A percentile compares a stretch with the other conserved stretches of the same genome.
Conservation (phyloP, 2,888 invertebrate species). For the Lymantria dispar region DNA sequence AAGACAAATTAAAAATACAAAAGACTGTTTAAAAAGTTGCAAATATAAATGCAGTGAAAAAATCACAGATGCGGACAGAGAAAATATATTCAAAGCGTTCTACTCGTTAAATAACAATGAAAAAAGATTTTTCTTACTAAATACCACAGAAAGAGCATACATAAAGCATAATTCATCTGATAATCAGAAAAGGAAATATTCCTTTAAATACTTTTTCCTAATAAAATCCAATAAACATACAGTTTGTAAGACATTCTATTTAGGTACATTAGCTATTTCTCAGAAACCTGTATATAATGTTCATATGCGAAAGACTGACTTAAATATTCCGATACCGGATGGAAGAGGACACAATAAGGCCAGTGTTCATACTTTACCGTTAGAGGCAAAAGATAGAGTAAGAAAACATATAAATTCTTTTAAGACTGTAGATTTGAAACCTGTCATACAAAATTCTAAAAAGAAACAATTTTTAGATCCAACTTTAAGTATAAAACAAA, state of each 20-base stretch:
- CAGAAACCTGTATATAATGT: slow-evolving; percentile 76
- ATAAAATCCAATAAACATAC: slow-evolving; percentile 57
- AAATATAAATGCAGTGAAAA: slow-evolving; percentile 68
- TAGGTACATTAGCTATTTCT: slow-evolving; percentile 72
- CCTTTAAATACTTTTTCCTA: slow-evolving; percentile 70
- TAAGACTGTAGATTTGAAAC: slow-evolving; percentile 57
- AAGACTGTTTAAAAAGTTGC: slow-evolving; percentile 68
- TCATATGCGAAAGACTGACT: slow-evolving; percentile 66
- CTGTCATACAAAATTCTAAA: slow-evolving; percentile 58
- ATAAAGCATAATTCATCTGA: slow-evolving; percentile 49
- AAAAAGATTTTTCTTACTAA: slow-evolving; percentile 70
- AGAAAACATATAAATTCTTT: slow-evolving; percentile 64
- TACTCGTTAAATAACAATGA: slow-evolving; percentile 68
- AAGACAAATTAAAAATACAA: slow-evolving; percentile 56
- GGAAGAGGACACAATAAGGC: slow-evolving; percentile 63
- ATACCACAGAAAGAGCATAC: slow-evolving; percentile 64
- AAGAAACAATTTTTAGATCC: slow-evolving; percentile 64
- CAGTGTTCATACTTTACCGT: slow-evolving; percentile 59
- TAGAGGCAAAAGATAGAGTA: slow-evolving; percentile 62
- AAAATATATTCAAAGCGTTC: slow-evolving; percentile 71
- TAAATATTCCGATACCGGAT: slow-evolving; percentile 72
- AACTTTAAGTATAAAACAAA: slow-evolving; percentile 61
- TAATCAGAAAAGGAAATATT: slow-evolving; percentile 55
- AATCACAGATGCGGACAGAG: slow-evolving; percentile 61
- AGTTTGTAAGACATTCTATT: slow-evolving; percentile 73